Conservation (phyloP, 2,888 invertebrate species). For the Euzetes globulus region DNA sequence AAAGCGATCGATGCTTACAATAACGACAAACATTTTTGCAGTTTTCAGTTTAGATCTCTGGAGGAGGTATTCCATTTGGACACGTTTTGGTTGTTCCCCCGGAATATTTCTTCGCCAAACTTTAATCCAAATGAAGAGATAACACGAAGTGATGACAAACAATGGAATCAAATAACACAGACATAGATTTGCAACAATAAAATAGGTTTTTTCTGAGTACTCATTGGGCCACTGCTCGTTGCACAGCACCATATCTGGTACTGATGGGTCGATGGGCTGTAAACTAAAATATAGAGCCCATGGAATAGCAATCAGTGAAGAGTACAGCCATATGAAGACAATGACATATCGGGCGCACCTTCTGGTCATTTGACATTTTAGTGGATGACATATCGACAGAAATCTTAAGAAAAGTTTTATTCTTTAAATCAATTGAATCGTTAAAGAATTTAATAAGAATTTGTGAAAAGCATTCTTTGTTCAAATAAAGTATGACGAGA, state of each 20-base stretch:
- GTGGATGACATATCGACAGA: constrained; percentile 51
- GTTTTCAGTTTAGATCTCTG: constrained; percentile 42
- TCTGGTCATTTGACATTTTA: constrained; percentile 50
- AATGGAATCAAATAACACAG: constrained; percentile 43
- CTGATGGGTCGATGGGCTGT: constrained; percentile 45
- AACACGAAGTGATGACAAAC: constrained; percentile 42
- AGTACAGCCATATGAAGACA: constrained; percentile 51
- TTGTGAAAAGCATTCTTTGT: neutral
- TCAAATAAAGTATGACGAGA: neutral
- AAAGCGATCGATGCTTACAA: no score
- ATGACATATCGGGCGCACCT: constrained; percentile 48
- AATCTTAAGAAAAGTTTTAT: constrained; percentile 40
- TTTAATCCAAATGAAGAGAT: constrained; percentile 45
- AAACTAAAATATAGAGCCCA: constrained; percentile 53
- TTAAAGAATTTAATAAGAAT: neutral
- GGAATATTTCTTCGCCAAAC: constrained; percentile 49
- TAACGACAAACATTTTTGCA: constrained; percentile 48
- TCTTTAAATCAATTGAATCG: no score
- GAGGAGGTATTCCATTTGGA: constrained; percentile 29
- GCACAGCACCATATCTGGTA: constrained; percentile 39
- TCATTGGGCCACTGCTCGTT: constrained; percentile 42
- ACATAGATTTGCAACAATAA: constrained; percentile 41
- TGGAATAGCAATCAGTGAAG: constrained; percentile 50
- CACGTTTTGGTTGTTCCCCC: constrained; percentile 45
- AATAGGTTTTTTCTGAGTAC: constrained; percentile 39